These are phyloP conservation scores for Baccha elongata DNA, from an alignment of 2,888 invertebrate species.

Conservation along the genomic window DNA sequence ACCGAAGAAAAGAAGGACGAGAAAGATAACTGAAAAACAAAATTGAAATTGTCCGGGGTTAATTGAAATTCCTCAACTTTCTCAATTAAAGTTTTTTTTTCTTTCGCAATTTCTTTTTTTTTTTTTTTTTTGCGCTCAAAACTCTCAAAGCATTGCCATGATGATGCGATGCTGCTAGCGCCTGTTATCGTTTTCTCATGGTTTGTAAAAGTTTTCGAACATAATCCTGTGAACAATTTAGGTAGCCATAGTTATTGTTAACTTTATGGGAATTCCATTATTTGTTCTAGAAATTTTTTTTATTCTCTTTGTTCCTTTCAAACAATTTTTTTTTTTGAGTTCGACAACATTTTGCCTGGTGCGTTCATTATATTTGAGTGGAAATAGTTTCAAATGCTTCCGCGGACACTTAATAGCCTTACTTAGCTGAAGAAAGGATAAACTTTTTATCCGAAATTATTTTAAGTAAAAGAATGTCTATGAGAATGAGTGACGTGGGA, in stretches of 20 bases:
- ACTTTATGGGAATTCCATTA: conserved; percentile 57
- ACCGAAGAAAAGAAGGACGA: neutral
- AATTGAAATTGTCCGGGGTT: conserved; percentile 79
- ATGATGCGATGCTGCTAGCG: conserved; percentile 36
- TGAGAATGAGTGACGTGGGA: neutral
- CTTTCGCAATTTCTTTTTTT: neutral
- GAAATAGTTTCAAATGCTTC: conserved; percentile 66
- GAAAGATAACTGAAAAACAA: conserved; percentile 66
- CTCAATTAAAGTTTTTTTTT: conserved; percentile 81
- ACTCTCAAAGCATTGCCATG: conserved; percentile 15
- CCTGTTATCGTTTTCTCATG: conserved; percentile 71
- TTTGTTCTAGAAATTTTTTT: conserved; percentile 22
- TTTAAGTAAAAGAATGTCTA: conserved; percentile 22
- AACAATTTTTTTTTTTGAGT: conserved; percentile 6
- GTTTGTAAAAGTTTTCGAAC: conserved; percentile 58
- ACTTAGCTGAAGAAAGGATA: conserved; percentile 18
- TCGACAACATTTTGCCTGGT: conserved; percentile 6
- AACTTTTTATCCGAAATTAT: conserved; percentile 50
- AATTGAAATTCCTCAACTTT: conserved; percentile 82
- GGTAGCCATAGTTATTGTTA: conserved; percentile 70
- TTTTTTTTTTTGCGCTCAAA: neutral
- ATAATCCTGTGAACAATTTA: conserved; percentile 73
- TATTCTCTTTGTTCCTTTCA: neutral
- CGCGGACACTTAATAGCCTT: conserved; percentile 38
- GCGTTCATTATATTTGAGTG: conserved; percentile 44